Conservation (phyloP, 2,113 vertebrate genomes). For the Bombycilla garrulus region DNA sequence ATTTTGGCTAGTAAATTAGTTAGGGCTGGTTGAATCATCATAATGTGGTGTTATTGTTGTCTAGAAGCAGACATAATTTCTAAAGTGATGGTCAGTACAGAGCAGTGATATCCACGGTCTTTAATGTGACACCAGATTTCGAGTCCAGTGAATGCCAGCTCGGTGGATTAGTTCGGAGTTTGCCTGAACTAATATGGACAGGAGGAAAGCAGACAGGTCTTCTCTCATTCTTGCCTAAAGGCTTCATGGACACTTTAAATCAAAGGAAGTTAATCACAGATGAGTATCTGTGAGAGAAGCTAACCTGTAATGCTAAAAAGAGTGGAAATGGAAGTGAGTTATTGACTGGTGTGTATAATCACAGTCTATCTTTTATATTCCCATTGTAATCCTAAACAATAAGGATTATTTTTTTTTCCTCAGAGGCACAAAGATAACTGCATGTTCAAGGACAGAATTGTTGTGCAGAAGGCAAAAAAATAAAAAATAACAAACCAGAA, state of each 20-base stretch:
- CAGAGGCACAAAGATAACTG: not conserved
- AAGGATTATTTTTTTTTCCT: not conserved
- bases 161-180: not conserved
- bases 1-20: not conserved
- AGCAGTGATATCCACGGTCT: not conserved
- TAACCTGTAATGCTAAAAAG: not conserved
- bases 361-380: not conserved
- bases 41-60: not conserved
- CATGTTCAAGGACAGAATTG: not conserved
- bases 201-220: not conserved
- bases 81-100: not conserved
- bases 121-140: not conserved
- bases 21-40: not conserved
- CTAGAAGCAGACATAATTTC: not conserved
- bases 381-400: conserved; percentile 13
- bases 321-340: not conserved
- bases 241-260: not conserved
- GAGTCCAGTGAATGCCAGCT: not conserved
- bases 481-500: not conserved
- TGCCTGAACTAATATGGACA: not conserved
- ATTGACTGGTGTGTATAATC: not conserved
- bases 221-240: not conserved
- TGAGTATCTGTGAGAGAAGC: not conserved
- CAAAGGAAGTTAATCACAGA: conserved; percentile 6
- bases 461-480: not conserved